Evolutionary conservation across 2,113 vertebrate species (phyloP), one percentile per base, ranked within the genome.

Genomic region (Gobio gobio): DNA sequence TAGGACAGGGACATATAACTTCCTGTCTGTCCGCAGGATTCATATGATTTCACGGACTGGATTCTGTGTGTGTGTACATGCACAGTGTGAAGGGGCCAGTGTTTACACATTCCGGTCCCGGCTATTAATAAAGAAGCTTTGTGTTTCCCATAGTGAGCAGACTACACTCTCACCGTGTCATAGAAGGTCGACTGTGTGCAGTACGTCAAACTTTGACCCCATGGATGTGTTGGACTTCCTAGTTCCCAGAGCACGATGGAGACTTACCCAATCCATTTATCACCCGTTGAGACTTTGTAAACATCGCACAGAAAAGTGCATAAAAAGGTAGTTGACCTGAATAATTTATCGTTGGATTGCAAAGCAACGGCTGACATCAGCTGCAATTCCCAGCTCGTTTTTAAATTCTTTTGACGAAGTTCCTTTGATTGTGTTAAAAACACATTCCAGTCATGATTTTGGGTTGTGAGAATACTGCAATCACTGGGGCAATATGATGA

Each of bases 101-200:
- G 83, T 89, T 89, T 84, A 86, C 74, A 63, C 74, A 88, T 88
- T 86, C 85, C 59, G 59, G 9, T 54, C 68, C 79, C 36, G 45
- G 79, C 85, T 89, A 89, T 89, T 86, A 90, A 90, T 88, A 89
- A 83, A 82, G 77, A 59, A 63, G 68, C 70, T 82, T 74, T 82
- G 75, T 88, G 74, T 85, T 88, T 86, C 87, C 79, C 75, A 80
- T 72, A 76, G 22, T 84, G 61, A 22, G 81, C 66, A 36, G 47
- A 43, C 49, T 26, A 58, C 81, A 83, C 81, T 83, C 64, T 82
- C 49, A 61, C 77, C 85, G 74, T 84, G 86, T 87, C 63, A 68
- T 20, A 79, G 56, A 40, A 26, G 73, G 51, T 24, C 7, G 22
- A 20, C 22, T 26, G 78, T 24, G 56, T 85, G 66, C 26, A 83